Percentiles rank a stretch among this genome's conserved stretches.
phyloP scores from a whole-genome alignment of 2,888 invertebrate species.

The Lasioglossum lativentre region DNA sequence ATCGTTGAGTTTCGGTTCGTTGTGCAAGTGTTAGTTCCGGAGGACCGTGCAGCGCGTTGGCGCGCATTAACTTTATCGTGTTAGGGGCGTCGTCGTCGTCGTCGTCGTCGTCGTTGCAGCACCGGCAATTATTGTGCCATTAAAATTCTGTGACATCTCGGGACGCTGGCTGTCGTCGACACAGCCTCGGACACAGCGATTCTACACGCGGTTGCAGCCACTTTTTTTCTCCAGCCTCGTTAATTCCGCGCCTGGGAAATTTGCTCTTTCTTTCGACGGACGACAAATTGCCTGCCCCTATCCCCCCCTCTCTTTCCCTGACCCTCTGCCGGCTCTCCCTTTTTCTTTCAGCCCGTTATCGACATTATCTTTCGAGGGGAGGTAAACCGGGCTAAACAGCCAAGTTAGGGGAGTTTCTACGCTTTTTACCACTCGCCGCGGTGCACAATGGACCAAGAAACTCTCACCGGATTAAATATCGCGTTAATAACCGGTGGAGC shows the following conservation, averaged over 20 bases:
- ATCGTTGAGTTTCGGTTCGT: neutral
- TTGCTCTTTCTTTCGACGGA: neutral
- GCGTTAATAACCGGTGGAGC: constrained; percentile 1
- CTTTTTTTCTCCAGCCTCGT: constrained; percentile 6
- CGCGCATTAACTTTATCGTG: constrained; percentile 27
- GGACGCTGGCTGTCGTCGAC: neutral
- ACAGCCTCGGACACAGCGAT: neutral
- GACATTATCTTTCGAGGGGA: neutral
- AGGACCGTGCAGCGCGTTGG: neutral
- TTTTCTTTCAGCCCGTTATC: neutral
- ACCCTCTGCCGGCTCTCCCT: neutral
- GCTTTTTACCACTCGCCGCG: neutral
- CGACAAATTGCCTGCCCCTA: constrained; percentile 7
- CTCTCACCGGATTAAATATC: neutral
- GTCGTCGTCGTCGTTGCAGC: neutral
- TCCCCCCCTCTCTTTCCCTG: neutral
- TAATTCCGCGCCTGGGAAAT: constrained; percentile 21
- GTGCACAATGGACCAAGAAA: neutral
- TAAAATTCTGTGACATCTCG: constrained; percentile 35
- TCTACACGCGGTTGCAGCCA: neutral
- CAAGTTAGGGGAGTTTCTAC: neutral
- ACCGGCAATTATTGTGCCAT: constrained; percentile 33
- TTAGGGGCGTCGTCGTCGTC: neutral
- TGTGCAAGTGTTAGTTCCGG: neutral
- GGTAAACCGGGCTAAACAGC: constrained; percentile 10